Evolutionary conservation across 2,888 invertebrate species (phyloP).

Genomic region (Choristoneura rosaceana): DNA sequence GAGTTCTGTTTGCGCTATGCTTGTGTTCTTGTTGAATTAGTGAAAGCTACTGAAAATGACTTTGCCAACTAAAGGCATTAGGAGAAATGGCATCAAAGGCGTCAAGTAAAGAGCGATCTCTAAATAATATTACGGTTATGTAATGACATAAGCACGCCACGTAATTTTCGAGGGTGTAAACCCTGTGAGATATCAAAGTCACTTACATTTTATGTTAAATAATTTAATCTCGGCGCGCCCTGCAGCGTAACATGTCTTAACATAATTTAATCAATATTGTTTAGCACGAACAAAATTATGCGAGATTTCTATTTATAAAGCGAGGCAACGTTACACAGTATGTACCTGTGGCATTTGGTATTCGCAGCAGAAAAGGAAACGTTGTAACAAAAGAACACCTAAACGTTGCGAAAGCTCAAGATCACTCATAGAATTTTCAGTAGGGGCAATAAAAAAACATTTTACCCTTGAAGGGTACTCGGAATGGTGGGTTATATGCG

Average conservation of each 20-base stretch:
- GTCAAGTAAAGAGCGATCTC: conserved; percentile 54
- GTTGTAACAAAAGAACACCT: conserved; percentile 36
- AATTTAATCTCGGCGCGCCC: conserved; percentile 70
- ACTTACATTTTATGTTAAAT: conserved; percentile 69
- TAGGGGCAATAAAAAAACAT: conserved; percentile 71
- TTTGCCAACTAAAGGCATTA: conserved; percentile 1
- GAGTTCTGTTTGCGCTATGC: not conserved
- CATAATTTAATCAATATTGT: conserved; percentile 74
- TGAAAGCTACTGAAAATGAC: not conserved
- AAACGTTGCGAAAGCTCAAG: conserved; percentile 53
- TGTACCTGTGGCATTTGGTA: conserved; percentile 17
- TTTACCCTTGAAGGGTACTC: conserved; percentile 64
- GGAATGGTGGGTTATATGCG: conserved; percentile 66
- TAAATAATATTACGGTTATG: conserved; percentile 52
- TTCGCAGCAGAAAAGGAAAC: conserved; percentile 22
- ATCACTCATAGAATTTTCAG: conserved; percentile 72
- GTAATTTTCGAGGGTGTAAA: conserved; percentile 62
- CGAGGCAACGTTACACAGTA: not conserved
- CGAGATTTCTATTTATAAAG: conserved; percentile 23
- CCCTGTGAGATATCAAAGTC: conserved; percentile 66
- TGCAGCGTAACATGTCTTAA: conserved; percentile 67
- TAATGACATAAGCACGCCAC: conserved; percentile 60
- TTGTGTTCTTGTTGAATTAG: not conserved
- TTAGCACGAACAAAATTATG: conserved; percentile 46
- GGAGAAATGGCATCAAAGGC: conserved; percentile 57